phyloP scores from a whole-genome alignment of 1,140 invertebrate species.

The Heliconius himera region DNA sequence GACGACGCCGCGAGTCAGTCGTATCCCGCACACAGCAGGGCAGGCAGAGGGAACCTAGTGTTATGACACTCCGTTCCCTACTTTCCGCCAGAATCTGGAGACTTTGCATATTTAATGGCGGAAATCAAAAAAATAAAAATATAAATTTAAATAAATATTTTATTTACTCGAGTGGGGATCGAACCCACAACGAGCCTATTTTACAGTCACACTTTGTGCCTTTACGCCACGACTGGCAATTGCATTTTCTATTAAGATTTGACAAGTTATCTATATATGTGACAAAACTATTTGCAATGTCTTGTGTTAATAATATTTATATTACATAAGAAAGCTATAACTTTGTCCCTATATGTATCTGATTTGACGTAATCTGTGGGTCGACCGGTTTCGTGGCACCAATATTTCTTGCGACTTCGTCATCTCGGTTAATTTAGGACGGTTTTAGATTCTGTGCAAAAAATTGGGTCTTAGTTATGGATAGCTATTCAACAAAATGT shows the following conservation, averaged over 20 bases:
- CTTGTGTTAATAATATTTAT: constrained; percentile 26
- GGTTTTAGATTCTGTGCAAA: constrained; percentile 28
- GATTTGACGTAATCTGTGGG: constrained; percentile 61
- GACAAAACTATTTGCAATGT: constrained; percentile 2
- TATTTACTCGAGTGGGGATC: no score
- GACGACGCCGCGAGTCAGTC: no score
- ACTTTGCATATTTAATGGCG: no score
- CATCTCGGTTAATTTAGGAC: constrained; percentile 43
- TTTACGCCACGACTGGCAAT: neutral
- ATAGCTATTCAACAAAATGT: neutral
- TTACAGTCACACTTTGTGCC: no score
- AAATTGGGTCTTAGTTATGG: neutral
- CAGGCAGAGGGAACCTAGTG: no score
- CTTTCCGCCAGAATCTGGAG: no score
- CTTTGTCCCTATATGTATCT: constrained; percentile 56
- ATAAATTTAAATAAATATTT: no score
- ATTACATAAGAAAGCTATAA: constrained; percentile 49
- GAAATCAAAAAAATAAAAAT: no score
- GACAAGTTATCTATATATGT: neutral
- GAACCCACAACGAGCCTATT: no score
- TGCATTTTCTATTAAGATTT: neutral
- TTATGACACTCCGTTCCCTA: no score
- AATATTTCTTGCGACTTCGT: constrained; percentile 54
- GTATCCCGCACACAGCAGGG: no score
- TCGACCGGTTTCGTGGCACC: constrained; percentile 62